phyloP scores from a whole-genome alignment of 1,140 invertebrate genomes.

The Limonius californicus region DNA sequence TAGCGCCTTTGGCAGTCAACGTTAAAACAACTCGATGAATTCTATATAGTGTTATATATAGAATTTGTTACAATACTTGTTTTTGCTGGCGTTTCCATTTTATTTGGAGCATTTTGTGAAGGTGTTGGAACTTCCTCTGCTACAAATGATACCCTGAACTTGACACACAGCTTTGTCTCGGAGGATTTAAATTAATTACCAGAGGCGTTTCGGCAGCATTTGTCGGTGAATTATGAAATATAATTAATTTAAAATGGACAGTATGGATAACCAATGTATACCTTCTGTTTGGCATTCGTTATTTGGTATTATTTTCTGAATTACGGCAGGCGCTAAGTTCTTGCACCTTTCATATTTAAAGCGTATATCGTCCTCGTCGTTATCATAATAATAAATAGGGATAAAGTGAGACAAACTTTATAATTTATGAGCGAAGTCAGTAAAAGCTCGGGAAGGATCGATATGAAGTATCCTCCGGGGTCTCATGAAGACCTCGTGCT shows the following conservation, averaged over 20 bases:
- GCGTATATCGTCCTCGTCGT: background rate
- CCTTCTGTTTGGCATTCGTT: too few species aligned
- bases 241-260: background rate
- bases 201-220: background rate
- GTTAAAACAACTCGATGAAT: too few species aligned
- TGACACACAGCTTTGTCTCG: background rate
- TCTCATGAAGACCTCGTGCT: slow-evolving; percentile 8
- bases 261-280: background rate
- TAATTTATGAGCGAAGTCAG: slow-evolving; percentile 10
- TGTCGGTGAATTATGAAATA: background rate
- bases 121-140: background rate
- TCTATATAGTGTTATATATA: too few species aligned
- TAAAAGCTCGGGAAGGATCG: slow-evolving; percentile 6
- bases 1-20: background rate
- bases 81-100: background rate
- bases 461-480: background rate
- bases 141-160: background rate
- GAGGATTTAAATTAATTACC: background rate
- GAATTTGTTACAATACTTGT: too few species aligned
- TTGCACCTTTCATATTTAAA: background rate
- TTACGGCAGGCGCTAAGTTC: background rate
- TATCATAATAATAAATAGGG: slow-evolving; percentile 12
- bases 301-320: too few species aligned
- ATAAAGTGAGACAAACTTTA: background rate
- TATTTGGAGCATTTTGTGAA: background rate